Percentiles rank a stretch among this genome's conserved stretches.
Evolutionary conservation across 2,113 vertebrate species (phyloP).

Genomic region (Mustela lutreola): DNA sequence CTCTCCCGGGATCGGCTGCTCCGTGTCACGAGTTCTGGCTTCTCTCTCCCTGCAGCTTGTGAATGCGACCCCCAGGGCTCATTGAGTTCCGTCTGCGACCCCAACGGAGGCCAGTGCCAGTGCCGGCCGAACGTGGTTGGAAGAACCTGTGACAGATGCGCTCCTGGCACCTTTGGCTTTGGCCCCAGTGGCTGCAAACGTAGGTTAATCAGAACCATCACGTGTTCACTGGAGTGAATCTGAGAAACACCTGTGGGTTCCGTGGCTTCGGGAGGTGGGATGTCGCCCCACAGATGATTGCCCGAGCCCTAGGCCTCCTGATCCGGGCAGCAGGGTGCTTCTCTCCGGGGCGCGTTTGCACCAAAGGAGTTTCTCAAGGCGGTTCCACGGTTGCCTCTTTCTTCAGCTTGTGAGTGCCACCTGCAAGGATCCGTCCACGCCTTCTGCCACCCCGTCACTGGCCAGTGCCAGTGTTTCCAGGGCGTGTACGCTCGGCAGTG

Average conservation of each 20-base stretch:
- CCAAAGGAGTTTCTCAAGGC: neutral
- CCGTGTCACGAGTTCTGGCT: neutral
- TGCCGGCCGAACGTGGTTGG: constrained; percentile 95
- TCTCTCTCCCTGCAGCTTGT: constrained; percentile 89
- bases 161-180: constrained; percentile 95
- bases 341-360: rapidly evolving
- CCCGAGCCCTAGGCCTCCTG: rapidly evolving
- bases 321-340: rapidly evolving
- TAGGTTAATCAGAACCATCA: constrained; percentile 82
- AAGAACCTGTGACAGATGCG: constrained; percentile 93
- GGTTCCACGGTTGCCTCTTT: neutral
- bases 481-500: constrained; percentile 93
- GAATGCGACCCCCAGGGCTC: constrained; percentile 97
- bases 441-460: constrained; percentile 92
- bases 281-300: no score
- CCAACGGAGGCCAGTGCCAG: constrained; percentile 95
- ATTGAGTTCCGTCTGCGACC: constrained; percentile 95
- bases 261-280: rapidly evolving
- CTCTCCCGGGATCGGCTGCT: neutral
- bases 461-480: constrained; percentile 94
- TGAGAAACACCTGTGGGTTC: neutral
- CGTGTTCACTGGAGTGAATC: rapidly evolving
- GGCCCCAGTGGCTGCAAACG: constrained; percentile 95
- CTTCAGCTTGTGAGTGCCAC: constrained; percentile 93
- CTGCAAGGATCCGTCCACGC: constrained; percentile 90